Evolutionary conservation across 2,113 vertebrate species (phyloP).

Genomic region (Pelobates fuscus): DNA sequence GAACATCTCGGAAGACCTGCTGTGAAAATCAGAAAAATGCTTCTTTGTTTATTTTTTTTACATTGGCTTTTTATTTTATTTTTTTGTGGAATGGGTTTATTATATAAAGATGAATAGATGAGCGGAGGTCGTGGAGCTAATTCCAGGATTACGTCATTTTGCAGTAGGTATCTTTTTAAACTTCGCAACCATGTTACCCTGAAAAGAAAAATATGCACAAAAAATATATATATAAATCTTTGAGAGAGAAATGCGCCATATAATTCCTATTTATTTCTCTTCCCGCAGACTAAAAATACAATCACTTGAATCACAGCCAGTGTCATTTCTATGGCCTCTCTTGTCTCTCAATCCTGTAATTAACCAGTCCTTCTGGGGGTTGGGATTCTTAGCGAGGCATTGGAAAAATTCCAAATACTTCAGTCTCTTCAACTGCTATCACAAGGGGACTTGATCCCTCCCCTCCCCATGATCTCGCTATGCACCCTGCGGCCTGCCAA

Average conservation of each 20-base stretch:
- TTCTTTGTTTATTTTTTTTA: no score
- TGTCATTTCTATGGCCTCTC: slow-evolving; percentile 21
- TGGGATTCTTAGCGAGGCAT: slow-evolving; percentile 16
- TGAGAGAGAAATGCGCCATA: not conserved
- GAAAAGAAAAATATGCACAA: not conserved
- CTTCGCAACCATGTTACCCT: not conserved
- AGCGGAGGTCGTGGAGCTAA: not conserved
- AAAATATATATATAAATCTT: not conserved
- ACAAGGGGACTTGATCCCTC: slow-evolving; percentile 1
- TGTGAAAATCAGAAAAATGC: no score
- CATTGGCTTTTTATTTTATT: no score
- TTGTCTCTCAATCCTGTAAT: slow-evolving; percentile 41
- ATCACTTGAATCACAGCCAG: slow-evolving; percentile 31
- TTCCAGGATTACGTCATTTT: not conserved
- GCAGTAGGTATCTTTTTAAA: not conserved
- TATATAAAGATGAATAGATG: not conserved
- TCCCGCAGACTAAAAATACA: slow-evolving; percentile 43
- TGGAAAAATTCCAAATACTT: slow-evolving; percentile 27
- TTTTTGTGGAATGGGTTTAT: not conserved
- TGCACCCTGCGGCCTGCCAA: slow-evolving; percentile 12
- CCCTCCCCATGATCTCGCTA: slow-evolving; percentile 1
- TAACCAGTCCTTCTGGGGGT: slow-evolving; percentile 38
- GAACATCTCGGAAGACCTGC: no score
- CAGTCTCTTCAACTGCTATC: slow-evolving; percentile 19
- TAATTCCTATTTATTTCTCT: slow-evolving; percentile 28